Percentiles rank a stretch among this genome's conserved stretches.
phyloP scores from a whole-genome alignment of 2,888 invertebrate genomes.

The Epistrophe grossulariae region DNA sequence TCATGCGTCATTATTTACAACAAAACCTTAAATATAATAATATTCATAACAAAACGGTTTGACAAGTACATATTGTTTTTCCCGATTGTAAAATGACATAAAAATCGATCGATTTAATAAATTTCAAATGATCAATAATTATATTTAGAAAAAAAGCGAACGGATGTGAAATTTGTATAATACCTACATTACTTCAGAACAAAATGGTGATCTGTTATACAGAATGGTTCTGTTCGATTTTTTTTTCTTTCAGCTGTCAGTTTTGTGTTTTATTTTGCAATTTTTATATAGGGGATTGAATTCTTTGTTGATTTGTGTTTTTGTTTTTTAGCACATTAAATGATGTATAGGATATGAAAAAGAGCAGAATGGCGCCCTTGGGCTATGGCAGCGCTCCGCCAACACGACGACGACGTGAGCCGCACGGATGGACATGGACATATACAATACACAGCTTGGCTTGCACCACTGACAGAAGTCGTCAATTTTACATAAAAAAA shows the following conservation, averaged over 20 bases:
- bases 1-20: conserved; percentile 53
- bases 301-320: conserved; percentile 18
- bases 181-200: background rate
- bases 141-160: conserved; percentile 41
- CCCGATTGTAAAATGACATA: conserved; percentile 26
- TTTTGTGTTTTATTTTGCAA: conserved; percentile 20
- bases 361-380: conserved; percentile 57
- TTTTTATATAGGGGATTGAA: background rate
- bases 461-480: conserved; percentile 58
- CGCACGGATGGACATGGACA: conserved; percentile 7
- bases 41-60: conserved; percentile 42
- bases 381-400: conserved; percentile 34
- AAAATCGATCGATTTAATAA: conserved; percentile 22
- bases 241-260: conserved; percentile 11
- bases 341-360: conserved; percentile 47
- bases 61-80: conserved; percentile 31
- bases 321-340: conserved; percentile 37
- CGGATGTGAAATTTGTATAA: conserved; percentile 35
- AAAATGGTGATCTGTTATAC: conserved; percentile 22
- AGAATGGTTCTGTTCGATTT: conserved; percentile 23
- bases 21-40: conserved; percentile 2
- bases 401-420: conserved; percentile 9
- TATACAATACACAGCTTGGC: conserved; percentile 5
- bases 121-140: conserved; percentile 68
- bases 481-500: conserved; percentile 61